These are phyloP conservation scores for Dendrolimus punctatus DNA, from an alignment of 1,140 invertebrate species.

Conservation along the genomic window DNA sequence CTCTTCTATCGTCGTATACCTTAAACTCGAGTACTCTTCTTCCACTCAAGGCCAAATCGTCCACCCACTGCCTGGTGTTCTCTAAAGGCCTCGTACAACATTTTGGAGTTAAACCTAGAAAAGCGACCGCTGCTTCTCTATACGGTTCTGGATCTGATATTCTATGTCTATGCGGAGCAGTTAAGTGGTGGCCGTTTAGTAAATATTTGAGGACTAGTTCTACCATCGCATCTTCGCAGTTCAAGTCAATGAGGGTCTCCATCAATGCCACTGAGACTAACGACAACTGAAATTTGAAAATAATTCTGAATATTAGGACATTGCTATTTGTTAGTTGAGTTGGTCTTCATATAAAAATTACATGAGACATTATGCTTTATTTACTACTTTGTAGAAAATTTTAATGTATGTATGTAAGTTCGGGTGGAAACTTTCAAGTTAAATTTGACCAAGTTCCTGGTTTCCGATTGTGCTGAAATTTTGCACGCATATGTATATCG, in stretches of 20 bases:
- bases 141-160: slow-evolving; percentile 86
- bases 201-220: slow-evolving; percentile 92
- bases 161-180: slow-evolving; percentile 78
- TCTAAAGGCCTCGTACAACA: slow-evolving; percentile 44
- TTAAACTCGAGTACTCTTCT: slow-evolving; percentile 47
- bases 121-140: slow-evolving; percentile 86
- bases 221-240: slow-evolving; percentile 98
- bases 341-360: too few species aligned
- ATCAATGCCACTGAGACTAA: slow-evolving; percentile 93
- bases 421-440: too few species aligned
- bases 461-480: too few species aligned
- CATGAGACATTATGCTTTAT: too few species aligned
- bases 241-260: slow-evolving; percentile 91
- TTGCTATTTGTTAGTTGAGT: background rate
- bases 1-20: slow-evolving; percentile 31
- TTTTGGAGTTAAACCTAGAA: slow-evolving; percentile 82
- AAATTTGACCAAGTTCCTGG: too few species aligned
- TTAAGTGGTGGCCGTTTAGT: slow-evolving; percentile 91
- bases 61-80: slow-evolving; percentile 46
- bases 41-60: slow-evolving; percentile 44
- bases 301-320: background rate
- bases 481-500: too few species aligned
- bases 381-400: too few species aligned
- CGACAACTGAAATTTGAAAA: slow-evolving; percentile 78
- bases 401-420: too few species aligned